phyloP scores from a whole-genome alignment of 1,140 invertebrate species.

The Drosophila burlai region DNA sequence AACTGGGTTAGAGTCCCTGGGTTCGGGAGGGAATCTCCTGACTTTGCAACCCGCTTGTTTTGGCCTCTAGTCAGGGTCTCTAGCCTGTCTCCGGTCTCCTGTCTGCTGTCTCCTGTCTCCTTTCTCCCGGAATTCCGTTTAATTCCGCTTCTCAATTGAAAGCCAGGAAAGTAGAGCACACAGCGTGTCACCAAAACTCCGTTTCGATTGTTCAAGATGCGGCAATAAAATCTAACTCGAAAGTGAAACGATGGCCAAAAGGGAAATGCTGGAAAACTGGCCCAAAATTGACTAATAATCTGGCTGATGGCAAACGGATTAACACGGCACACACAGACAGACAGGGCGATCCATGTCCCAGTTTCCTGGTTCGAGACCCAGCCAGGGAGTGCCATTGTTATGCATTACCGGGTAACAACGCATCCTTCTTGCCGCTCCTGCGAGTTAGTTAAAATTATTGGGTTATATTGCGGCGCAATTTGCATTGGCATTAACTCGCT shows the following conservation, averaged over 20 bases:
- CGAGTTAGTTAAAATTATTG: slow-evolving; percentile 81
- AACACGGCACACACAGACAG: slow-evolving; percentile 42
- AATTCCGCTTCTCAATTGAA: slow-evolving; percentile 53
- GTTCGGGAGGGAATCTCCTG: slow-evolving; percentile 18
- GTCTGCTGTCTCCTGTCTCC: neutral
- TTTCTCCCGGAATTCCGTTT: slow-evolving; percentile 35
- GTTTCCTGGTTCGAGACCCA: neutral
- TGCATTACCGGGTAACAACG: slow-evolving; percentile 58
- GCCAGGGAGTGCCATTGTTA: slow-evolving; percentile 49
- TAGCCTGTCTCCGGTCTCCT: neutral
- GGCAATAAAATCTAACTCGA: slow-evolving; percentile 83
- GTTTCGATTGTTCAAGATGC: slow-evolving; percentile 79
- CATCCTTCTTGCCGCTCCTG: slow-evolving; percentile 35
- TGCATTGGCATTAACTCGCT: slow-evolving; percentile 83
- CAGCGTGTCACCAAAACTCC: slow-evolving; percentile 61
- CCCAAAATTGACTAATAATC: slow-evolving; percentile 80
- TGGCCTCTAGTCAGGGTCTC: slow-evolving; percentile 18
- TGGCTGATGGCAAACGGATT: slow-evolving; percentile 82
- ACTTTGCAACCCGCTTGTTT: slow-evolving; percentile 53
- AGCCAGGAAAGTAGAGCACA: slow-evolving; percentile 36
- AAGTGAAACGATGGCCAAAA: slow-evolving; percentile 19
- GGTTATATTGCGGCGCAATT: slow-evolving; percentile 83
- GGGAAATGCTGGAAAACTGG: slow-evolving; percentile 20
- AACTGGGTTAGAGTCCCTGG: slow-evolving; percentile 15
- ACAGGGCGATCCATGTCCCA: neutral